A percentile compares a stretch with the other conserved stretches of the same genome.
phyloP scores from a whole-genome alignment of 2,888 invertebrate species.

The Myathropa florea region DNA sequence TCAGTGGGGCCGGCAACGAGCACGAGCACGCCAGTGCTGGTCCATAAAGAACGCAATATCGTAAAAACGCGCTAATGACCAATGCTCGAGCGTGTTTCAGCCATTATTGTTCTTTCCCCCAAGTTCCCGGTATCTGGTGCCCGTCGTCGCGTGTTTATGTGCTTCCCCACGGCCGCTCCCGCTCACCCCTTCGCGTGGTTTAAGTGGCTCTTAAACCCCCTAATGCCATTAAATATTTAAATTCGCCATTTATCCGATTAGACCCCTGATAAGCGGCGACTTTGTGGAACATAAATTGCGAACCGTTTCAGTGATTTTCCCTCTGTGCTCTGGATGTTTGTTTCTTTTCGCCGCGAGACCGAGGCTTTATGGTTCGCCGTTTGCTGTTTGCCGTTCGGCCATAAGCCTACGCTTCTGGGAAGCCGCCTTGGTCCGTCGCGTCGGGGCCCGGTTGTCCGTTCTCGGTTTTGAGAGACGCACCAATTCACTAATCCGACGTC shows the following conservation, averaged over 20 bases:
- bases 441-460: neutral
- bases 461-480: neutral
- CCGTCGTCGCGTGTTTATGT: constrained; percentile 13
- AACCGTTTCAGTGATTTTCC: neutral
- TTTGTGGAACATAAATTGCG: constrained; percentile 57
- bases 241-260: constrained; percentile 59
- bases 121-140: neutral
- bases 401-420: constrained; percentile 22
- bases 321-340: neutral
- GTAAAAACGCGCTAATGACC: constrained; percentile 43
- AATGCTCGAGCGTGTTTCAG: constrained; percentile 35
- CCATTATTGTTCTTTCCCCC: constrained; percentile 2
- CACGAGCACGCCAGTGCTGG: neutral
- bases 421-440: neutral
- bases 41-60: constrained; percentile 39
- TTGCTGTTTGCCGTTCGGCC: neutral
- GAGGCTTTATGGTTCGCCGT: neutral
- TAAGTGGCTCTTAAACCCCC: constrained; percentile 23
- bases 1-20: neutral
- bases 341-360: too few species aligned
- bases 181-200: neutral
- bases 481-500: constrained; percentile 26
- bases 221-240: constrained; percentile 50
- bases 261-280: constrained; percentile 36
- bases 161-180: neutral